Evolutionary conservation across 2,888 invertebrate genomes (phyloP).

Genomic region (Laspeyria flexula): DNA sequence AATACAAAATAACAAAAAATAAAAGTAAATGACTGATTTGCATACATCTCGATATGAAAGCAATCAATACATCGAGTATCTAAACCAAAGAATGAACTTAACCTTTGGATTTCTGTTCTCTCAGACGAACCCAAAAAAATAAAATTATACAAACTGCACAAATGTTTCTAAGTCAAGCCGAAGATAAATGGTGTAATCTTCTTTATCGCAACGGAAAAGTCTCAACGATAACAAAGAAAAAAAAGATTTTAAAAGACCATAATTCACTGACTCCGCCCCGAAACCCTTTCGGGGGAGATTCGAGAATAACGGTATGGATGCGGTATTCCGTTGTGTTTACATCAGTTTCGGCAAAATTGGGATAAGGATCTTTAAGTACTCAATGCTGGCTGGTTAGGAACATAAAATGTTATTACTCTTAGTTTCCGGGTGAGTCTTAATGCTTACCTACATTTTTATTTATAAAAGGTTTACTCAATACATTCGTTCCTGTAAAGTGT

Average conservation of each 20-base stretch:
- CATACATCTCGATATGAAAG: conserved; percentile 9
- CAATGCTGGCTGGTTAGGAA: conserved; percentile 27
- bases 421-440: conserved; percentile 1
- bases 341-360: conserved; percentile 42
- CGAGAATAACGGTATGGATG: conserved; percentile 48
- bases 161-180: conserved; percentile 57
- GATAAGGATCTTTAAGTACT: conserved; percentile 37
- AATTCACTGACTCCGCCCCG: conserved; percentile 63
- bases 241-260: conserved; percentile 80
- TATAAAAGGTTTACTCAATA: not conserved
- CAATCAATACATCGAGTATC: conserved; percentile 31
- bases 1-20: conserved; percentile 10
- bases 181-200: conserved; percentile 78
- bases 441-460: not conserved
- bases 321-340: conserved; percentile 50
- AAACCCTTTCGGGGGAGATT: conserved; percentile 60
- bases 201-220: conserved; percentile 74
- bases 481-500: not conserved
- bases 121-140: conserved; percentile 33
- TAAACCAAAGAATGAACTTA: conserved; percentile 20
- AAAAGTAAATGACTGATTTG: conserved; percentile 16
- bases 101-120: conserved; percentile 2
- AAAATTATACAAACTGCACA: conserved; percentile 58
- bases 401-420: conserved; percentile 36
- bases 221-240: conserved; percentile 73